Conservation (phyloP, 2,888 invertebrate genomes). For the Odontothrips loti region DNA sequence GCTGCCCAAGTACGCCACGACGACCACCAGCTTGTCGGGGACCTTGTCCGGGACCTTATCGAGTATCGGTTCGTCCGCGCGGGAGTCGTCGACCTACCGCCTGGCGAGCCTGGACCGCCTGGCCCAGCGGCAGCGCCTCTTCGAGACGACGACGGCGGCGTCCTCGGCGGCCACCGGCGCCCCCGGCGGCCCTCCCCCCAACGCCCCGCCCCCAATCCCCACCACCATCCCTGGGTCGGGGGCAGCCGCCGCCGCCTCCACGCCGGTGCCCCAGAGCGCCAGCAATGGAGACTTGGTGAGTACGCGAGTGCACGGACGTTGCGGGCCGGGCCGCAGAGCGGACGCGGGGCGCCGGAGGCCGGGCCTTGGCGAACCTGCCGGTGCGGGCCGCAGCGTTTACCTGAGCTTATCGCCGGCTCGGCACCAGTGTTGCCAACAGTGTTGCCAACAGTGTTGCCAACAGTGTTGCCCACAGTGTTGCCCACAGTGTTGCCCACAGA, state of each 20-base stretch:
- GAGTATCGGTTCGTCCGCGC: constrained; percentile 62
- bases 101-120: constrained; percentile 77
- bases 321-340: neutral
- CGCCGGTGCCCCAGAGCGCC: neutral
- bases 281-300: constrained; percentile 2
- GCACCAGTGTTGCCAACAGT: too few relatives aligned
- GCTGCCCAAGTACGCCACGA: constrained; percentile 72
- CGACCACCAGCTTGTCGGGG: constrained; percentile 41
- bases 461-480: too few relatives aligned
- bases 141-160: constrained; percentile 57
- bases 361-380: too few relatives aligned
- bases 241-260: neutral
- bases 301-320: neutral
- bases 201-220: constrained; percentile 29
- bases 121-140: constrained; percentile 74
- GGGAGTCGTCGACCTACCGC: constrained; percentile 64
- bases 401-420: too few relatives aligned
- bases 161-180: constrained; percentile 44
- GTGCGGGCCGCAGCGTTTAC: too few relatives aligned
- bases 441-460: too few relatives aligned
- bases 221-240: constrained; percentile 30
- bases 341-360: too few relatives aligned
- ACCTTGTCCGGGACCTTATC: neutral
- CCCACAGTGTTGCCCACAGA: too few relatives aligned
- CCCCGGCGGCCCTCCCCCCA: constrained; percentile 28